phyloP scores from a whole-genome alignment of 1,140 invertebrate species.

The Leptinotarsa texana region DNA sequence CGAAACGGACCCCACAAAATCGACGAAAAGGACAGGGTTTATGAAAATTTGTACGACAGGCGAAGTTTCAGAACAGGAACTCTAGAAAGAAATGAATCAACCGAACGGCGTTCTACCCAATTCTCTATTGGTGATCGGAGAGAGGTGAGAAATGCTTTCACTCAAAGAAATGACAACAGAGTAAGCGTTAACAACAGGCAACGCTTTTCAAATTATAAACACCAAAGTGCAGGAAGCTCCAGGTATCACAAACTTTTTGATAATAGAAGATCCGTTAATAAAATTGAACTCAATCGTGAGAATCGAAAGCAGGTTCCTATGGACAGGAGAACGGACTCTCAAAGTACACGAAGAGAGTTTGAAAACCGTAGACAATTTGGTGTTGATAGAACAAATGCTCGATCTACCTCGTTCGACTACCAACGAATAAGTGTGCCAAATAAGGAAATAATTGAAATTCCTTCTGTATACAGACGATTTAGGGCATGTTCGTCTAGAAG shows the following conservation, averaged over 20 bases:
- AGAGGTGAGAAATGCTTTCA: neutral
- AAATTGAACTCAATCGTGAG: neutral
- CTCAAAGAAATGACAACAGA: neutral
- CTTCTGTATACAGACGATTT: neutral
- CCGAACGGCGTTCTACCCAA: neutral
- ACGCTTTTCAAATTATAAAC: neutral
- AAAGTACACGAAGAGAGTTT: neutral
- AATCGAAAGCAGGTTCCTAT: neutral
- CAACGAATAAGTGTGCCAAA: neutral
- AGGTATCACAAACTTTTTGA: neutral
- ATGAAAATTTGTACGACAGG: conserved; percentile 24
- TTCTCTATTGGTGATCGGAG: neutral
- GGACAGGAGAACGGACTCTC: neutral
- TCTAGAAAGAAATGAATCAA: neutral
- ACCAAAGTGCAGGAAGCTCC: neutral
- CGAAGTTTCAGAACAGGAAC: conserved; percentile 26
- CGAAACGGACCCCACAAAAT: neutral
- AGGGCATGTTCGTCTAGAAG: conserved; percentile 14
- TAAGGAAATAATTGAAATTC: neutral
- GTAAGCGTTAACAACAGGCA: neutral
- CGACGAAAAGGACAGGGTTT: conserved; percentile 19
- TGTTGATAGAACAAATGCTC: neutral
- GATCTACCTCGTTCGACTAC: neutral
- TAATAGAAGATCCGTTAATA: neutral
- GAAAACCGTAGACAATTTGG: neutral